These are phyloP conservation scores for Epinephelus malabaricus DNA, from an alignment of 2,797 vertebrate species.

Conservation along the genomic window DNA sequence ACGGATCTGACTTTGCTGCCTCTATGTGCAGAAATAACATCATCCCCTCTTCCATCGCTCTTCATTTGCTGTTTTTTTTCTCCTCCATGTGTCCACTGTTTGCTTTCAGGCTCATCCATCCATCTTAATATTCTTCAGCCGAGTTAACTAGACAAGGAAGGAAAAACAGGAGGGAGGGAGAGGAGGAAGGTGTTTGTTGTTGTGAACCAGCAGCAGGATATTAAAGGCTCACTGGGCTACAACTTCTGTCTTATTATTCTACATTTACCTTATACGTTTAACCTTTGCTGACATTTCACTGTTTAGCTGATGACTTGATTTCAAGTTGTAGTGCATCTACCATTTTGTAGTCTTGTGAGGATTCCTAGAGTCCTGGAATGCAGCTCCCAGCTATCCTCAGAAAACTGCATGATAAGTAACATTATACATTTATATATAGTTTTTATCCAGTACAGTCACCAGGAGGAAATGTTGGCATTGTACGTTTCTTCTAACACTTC, in stretches of 20 bases:
- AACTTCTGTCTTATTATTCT: background rate
- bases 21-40: constrained; percentile 3
- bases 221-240: background rate
- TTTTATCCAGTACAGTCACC: too few relatives aligned
- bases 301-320: background rate
- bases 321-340: background rate
- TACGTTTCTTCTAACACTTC: too few relatives aligned
- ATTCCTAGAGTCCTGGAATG: background rate
- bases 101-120: constrained; percentile 28
- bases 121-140: constrained; percentile 42
- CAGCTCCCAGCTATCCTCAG: too few relatives aligned
- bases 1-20: background rate
- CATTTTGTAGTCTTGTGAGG: background rate
- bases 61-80: constrained; percentile 8
- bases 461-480: too few relatives aligned
- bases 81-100: constrained; percentile 12
- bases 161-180: background rate
- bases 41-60: constrained; percentile 33
- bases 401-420: too few relatives aligned
- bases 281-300: constrained; percentile 9
- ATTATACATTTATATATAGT: too few relatives aligned
- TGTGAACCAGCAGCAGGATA: background rate
- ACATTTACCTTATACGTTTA: background rate
- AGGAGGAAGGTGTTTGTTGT: background rate
- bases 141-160: constrained; percentile 29